These are phyloP conservation scores for Bombus sibiricus DNA, from an alignment of 1,140 invertebrate species.

Conservation along the genomic window DNA sequence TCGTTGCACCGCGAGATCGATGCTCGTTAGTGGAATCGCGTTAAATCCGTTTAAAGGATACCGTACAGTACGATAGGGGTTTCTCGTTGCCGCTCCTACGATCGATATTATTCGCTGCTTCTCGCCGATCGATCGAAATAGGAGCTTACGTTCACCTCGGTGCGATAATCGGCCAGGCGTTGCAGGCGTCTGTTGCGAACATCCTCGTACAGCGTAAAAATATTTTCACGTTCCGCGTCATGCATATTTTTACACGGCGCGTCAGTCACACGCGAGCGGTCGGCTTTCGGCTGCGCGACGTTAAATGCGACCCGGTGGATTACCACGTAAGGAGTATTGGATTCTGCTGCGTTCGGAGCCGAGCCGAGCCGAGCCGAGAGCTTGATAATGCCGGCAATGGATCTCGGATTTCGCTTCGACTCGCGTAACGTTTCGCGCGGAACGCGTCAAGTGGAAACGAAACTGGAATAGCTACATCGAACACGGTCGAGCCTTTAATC, in stretches of 20 bases:
- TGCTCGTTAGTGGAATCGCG: too few species aligned
- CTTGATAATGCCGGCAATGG: slow-evolving; percentile 39
- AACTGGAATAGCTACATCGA: neutral
- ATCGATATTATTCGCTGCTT: neutral
- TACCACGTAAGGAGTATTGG: slow-evolving; percentile 49
- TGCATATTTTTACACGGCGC: slow-evolving; percentile 42
- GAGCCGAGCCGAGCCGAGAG: neutral
- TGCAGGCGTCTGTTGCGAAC: neutral
- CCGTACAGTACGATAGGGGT: too few species aligned
- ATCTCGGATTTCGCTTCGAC: slow-evolving; percentile 60
- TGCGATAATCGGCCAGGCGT: neutral
- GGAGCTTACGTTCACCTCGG: neutral
- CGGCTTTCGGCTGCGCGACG: neutral
- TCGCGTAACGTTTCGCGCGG: slow-evolving; percentile 12
- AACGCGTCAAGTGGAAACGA: slow-evolving; percentile 42
- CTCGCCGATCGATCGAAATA: neutral
- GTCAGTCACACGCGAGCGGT: neutral
- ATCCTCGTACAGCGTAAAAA: neutral
- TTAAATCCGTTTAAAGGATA: too few species aligned
- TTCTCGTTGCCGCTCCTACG: neutral
- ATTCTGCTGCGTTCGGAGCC: slow-evolving; percentile 35
- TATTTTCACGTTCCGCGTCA: slow-evolving; percentile 34
- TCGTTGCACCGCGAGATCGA: too few species aligned
- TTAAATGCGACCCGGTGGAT: slow-evolving; percentile 15
- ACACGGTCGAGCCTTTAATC: neutral